phyloP scores from a whole-genome alignment of 2,797 vertebrate genomes.

The Pipistrellus pipistrellus region DNA sequence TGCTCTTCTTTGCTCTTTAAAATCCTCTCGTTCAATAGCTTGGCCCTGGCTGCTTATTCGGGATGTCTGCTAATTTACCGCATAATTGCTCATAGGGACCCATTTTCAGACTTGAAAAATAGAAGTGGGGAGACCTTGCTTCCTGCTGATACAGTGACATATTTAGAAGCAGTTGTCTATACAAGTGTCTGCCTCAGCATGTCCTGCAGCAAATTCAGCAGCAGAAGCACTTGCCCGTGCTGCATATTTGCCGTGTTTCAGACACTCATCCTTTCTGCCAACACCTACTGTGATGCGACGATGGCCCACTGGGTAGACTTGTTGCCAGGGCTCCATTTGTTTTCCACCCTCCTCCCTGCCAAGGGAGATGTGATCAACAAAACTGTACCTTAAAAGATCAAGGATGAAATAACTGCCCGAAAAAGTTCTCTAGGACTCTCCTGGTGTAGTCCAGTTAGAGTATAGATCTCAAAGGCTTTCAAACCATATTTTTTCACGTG shows the following conservation, averaged over 20 bases:
- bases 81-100: constrained; percentile 77
- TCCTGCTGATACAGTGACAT: constrained; percentile 84
- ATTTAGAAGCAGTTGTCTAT: constrained; percentile 78
- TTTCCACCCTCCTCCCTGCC: background rate
- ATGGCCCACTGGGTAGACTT: constrained; percentile 43
- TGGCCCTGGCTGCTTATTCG: constrained; percentile 5
- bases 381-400: constrained; percentile 23
- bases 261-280: constrained; percentile 44
- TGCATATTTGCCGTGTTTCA: constrained; percentile 71
- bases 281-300: background rate
- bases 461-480: constrained; percentile 19
- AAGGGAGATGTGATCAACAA: background rate
- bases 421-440: background rate
- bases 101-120: constrained; percentile 79
- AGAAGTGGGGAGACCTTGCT: constrained; percentile 76
- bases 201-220: constrained; percentile 75
- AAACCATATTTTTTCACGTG: constrained; percentile 39
- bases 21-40: constrained; percentile 50
- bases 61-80: constrained; percentile 76
- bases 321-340: background rate
- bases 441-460: background rate
- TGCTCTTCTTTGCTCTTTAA: constrained; percentile 65
- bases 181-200: constrained; percentile 80
- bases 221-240: constrained; percentile 67
- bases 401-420: constrained; percentile 24